Evolutionary conservation across 2,888 invertebrate genomes (phyloP).

Genomic region (Vanessa cardui): DNA sequence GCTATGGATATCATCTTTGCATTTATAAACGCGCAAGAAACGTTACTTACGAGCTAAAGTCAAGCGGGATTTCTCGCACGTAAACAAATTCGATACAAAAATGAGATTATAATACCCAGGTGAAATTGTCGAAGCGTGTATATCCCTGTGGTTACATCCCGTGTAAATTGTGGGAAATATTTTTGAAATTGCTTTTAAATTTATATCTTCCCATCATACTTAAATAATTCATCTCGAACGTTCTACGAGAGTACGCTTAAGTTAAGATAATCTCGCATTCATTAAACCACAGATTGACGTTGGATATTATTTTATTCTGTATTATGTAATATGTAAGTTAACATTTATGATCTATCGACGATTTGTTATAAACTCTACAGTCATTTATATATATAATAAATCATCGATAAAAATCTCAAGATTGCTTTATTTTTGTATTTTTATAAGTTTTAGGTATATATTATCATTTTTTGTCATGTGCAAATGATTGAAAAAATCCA

Average conservation of each 20-base stretch:
- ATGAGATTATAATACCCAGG: slow-evolving; percentile 66
- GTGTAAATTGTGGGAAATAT: slow-evolving; percentile 42
- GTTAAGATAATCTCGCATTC: background rate
- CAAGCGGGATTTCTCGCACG: slow-evolving; percentile 68
- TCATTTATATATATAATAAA: too few species aligned
- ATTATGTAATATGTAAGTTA: too few species aligned
- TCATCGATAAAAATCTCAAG: too few species aligned
- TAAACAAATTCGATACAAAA: slow-evolving; percentile 73
- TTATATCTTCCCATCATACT: slow-evolving; percentile 23
- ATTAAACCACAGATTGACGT: too few species aligned
- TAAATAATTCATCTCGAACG: background rate
- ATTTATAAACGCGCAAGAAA: background rate
- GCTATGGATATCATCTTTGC: slow-evolving; percentile 28
- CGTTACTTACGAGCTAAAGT: slow-evolving; percentile 46
- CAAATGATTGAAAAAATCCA: too few species aligned
- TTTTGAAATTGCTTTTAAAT: slow-evolving; percentile 32
- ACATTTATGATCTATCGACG: too few species aligned
- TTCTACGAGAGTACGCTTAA: background rate
- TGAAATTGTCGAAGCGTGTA: slow-evolving; percentile 54
- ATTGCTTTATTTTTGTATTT: background rate
- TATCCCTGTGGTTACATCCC: slow-evolving; percentile 41
- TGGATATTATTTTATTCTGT: too few species aligned
- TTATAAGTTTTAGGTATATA: too few species aligned
- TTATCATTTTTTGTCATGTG: too few species aligned
- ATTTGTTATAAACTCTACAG: too few species aligned